These are phyloP conservation scores for Drosophila eugracilis DNA, from an alignment of 1,140 invertebrate genomes.

Conservation along the genomic window DNA sequence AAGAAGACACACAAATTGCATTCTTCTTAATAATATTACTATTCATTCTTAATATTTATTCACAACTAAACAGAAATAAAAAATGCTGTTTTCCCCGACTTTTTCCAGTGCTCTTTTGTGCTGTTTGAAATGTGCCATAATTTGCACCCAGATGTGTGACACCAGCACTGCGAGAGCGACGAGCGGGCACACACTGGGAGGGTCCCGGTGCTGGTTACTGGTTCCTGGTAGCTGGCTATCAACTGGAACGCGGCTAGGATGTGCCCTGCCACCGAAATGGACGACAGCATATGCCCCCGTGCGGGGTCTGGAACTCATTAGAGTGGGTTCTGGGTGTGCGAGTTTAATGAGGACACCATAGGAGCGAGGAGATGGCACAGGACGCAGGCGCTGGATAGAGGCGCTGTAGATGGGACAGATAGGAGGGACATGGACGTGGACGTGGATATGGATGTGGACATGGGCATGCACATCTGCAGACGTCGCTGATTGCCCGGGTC, in stretches of 20 bases:
- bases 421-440: constrained; percentile 50
- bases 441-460: constrained; percentile 42
- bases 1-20: no score
- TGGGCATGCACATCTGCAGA: constrained; percentile 76
- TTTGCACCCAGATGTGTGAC: constrained; percentile 81
- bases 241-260: constrained; percentile 61
- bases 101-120: constrained; percentile 35
- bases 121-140: constrained; percentile 81
- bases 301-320: constrained; percentile 69
- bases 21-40: no score
- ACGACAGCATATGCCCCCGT: constrained; percentile 70
- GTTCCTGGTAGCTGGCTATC: constrained; percentile 38
- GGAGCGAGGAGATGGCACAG: constrained; percentile 51
- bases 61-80: no score
- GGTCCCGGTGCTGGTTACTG: constrained; percentile 7
- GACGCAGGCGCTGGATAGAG: constrained; percentile 64
- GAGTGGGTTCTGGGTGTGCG: constrained; percentile 54
- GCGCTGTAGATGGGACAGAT: constrained; percentile 42
- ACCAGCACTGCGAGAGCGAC: constrained; percentile 43
- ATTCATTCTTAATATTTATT: no score
- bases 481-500: constrained; percentile 72
- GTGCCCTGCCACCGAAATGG: constrained; percentile 48
- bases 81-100: not conserved
- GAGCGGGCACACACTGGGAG: constrained; percentile 18
- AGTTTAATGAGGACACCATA: constrained; percentile 70